Conservation (phyloP, 1,140 invertebrate species). For the Maniola jurtina region DNA sequence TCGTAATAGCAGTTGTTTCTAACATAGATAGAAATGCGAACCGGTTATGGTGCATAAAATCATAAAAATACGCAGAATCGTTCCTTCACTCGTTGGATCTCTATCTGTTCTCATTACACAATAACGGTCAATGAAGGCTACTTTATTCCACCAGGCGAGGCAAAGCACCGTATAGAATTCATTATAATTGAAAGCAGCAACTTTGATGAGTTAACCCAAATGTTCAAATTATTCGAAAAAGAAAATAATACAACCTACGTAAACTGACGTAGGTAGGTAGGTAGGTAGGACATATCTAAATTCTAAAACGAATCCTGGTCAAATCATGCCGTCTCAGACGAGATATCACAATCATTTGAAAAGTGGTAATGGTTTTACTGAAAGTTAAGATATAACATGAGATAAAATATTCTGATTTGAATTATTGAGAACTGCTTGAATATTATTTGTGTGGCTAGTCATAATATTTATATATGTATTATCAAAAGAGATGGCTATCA, state of each 20-base stretch:
- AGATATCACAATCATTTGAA: too few species aligned
- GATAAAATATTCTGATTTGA: too few species aligned
- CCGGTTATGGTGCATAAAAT: neutral
- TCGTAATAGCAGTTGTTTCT: neutral
- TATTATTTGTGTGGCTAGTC: too few species aligned
- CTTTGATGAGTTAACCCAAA: conserved; percentile 30
- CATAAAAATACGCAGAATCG: conserved; percentile 4
- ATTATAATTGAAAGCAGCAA: conserved; percentile 40
- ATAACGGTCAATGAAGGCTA: conserved; percentile 36
- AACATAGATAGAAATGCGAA: neutral
- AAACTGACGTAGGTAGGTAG: too few species aligned
- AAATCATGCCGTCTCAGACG: too few species aligned
- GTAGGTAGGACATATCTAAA: too few species aligned
- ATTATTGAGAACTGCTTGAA: too few species aligned
- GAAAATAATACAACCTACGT: neutral
- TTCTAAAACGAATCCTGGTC: too few species aligned
- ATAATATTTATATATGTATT: too few species aligned
- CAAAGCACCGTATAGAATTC: conserved; percentile 33
- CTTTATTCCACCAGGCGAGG: conserved; percentile 35
- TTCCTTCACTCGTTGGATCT: conserved; percentile 22
- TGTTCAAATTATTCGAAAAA: conserved; percentile 6
- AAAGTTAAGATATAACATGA: too few species aligned
- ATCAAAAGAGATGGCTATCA: neutral
- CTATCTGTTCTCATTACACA: conserved; percentile 31
- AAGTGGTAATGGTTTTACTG: too few species aligned